Percentiles rank a stretch among this genome's conserved stretches.
These are phyloP conservation scores for Drosophila tanythrix DNA, from an alignment of 2,888 invertebrate genomes.

Conservation along the genomic window DNA sequence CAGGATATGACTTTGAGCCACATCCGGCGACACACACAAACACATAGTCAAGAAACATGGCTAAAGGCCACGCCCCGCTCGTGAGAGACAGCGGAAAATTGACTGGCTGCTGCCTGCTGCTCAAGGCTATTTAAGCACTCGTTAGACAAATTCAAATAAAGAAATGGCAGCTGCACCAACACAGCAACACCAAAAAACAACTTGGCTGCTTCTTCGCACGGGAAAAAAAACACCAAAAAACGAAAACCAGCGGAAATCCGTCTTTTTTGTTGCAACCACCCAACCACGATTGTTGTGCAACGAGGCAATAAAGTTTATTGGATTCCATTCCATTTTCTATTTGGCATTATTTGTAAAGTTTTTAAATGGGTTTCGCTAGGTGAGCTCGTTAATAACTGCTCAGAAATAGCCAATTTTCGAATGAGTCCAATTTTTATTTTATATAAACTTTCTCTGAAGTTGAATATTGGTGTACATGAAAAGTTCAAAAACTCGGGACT, in stretches of 20 bases:
- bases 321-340: slow-evolving; percentile 25
- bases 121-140: slow-evolving; percentile 68
- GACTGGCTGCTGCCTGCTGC: slow-evolving; percentile 44
- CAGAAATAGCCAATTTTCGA: background rate
- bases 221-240: slow-evolving; percentile 21
- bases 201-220: slow-evolving; percentile 34
- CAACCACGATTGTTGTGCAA: slow-evolving; percentile 53
- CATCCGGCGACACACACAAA: slow-evolving; percentile 53
- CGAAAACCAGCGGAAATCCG: slow-evolving; percentile 34
- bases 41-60: slow-evolving; percentile 42
- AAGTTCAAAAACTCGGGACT: background rate
- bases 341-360: slow-evolving; percentile 3
- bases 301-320: slow-evolving; percentile 66
- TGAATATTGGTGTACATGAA: background rate
- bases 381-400: background rate
- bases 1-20: slow-evolving; percentile 78
- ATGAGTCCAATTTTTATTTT: background rate
- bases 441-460: background rate
- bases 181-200: slow-evolving; percentile 22
- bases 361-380: background rate
- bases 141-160: slow-evolving; percentile 67
- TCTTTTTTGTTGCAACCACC: slow-evolving; percentile 31
- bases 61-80: slow-evolving; percentile 39
- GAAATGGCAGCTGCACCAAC: slow-evolving; percentile 32
- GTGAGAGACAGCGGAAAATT: slow-evolving; percentile 27